Conservation (phyloP, 2,797 vertebrate genomes). For the Poeciliopsis turneri region DNA sequence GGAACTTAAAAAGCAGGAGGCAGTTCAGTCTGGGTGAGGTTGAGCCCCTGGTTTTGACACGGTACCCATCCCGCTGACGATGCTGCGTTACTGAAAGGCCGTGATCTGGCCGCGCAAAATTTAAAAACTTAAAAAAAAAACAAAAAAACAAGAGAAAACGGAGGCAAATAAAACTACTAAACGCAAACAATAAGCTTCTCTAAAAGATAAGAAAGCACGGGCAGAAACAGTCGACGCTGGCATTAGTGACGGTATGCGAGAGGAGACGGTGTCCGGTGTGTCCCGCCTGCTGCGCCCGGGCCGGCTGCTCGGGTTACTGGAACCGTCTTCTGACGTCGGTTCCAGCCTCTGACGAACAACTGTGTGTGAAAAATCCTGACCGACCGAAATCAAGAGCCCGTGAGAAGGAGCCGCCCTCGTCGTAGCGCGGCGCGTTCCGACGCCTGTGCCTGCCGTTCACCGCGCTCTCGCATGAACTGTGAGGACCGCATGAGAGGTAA, state of each 20-base stretch:
- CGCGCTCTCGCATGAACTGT: constrained; percentile 32
- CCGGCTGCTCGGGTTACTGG: constrained; percentile 57
- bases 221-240: background rate
- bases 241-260: background rate
- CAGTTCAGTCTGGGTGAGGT: background rate
- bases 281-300: constrained; percentile 62
- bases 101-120: background rate
- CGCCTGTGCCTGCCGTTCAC: background rate
- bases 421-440: background rate
- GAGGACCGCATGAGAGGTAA: constrained; percentile 51
- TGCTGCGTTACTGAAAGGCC: background rate
- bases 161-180: background rate
- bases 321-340: constrained; percentile 59
- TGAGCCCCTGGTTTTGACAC: background rate
- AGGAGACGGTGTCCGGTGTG: constrained; percentile 31
- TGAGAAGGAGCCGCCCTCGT: constrained; percentile 27
- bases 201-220: background rate
- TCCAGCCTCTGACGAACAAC: constrained; percentile 45
- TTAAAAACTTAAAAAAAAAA: background rate
- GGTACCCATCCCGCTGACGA: background rate
- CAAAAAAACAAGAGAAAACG: background rate
- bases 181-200: background rate
- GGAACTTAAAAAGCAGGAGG: background rate
- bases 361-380: constrained; percentile 10
- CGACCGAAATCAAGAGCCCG: constrained; percentile 23